A percentile compares a stretch with the other conserved stretches of the same genome.
Conservation (phyloP, 2,888 invertebrate genomes). For the Sinhomidia bicolor region DNA sequence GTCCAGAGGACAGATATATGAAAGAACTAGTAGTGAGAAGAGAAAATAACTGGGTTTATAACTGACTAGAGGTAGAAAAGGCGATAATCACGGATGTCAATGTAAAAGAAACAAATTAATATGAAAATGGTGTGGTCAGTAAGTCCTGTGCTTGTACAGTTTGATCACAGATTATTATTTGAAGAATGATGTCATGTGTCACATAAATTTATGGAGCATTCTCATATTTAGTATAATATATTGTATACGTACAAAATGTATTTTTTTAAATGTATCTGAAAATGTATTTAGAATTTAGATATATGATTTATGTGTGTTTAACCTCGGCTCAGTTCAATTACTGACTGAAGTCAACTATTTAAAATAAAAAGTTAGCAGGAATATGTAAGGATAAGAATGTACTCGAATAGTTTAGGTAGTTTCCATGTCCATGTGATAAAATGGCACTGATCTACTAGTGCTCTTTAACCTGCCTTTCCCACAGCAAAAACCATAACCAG, state of each 20-base stretch:
- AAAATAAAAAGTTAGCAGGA: not conserved
- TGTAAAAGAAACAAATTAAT: not conserved
- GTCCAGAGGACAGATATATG: conserved; percentile 1
- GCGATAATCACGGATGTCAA: conserved; percentile 9
- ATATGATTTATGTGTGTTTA: conserved; percentile 44
- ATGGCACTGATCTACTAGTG: conserved; percentile 34
- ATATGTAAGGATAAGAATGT: not conserved
- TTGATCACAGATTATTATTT: no score
- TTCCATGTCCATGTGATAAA: conserved; percentile 5
- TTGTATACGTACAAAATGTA: no score
- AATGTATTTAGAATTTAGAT: not conserved
- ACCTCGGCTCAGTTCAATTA: conserved; percentile 55
- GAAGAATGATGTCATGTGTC: conserved; percentile 35
- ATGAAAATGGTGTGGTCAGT: conserved; percentile 8
- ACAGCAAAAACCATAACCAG: not conserved
- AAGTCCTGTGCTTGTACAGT: not conserved
- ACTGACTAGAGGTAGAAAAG: not conserved
- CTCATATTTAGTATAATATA: no score
- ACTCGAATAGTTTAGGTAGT: conserved; percentile 10
- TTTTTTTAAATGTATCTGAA: not conserved
- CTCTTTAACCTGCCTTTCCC: conserved; percentile 21
- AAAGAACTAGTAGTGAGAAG: not conserved
- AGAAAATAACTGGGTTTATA: conserved; percentile 22
- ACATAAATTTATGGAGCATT: not conserved
- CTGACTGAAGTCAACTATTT: not conserved